phyloP scores from a whole-genome alignment of 1,140 invertebrate species.

The Leptopilina boulardi region DNA sequence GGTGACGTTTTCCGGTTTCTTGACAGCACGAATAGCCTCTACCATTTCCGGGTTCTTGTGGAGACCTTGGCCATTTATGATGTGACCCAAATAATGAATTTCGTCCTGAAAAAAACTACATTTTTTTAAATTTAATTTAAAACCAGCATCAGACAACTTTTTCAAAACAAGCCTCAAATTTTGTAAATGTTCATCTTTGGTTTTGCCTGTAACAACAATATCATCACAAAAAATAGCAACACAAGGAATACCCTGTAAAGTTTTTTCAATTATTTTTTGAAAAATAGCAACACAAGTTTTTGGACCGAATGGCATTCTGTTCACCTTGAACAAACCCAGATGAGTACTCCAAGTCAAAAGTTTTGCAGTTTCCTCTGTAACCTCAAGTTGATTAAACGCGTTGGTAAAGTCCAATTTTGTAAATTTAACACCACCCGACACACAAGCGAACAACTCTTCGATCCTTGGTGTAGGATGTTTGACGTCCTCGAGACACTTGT shows the following conservation, averaged over 20 bases:
- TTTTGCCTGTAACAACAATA: conserved; percentile 34
- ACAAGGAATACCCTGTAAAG: not conserved
- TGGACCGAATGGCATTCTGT: conserved; percentile 35
- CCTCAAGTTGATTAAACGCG: conserved; percentile 44
- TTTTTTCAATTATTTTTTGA: conserved; percentile 24
- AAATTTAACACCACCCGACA: conserved; percentile 41
- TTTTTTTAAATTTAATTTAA: conserved; percentile 43
- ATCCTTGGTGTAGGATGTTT: too few relatives aligned
- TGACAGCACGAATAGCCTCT: conserved; percentile 57
- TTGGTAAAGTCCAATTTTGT: conserved; percentile 47
- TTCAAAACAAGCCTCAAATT: not conserved
- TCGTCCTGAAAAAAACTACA: conserved; percentile 55
- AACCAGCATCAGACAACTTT: not conserved
- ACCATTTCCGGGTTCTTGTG: conserved; percentile 67
- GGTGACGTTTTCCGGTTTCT: conserved; percentile 59
- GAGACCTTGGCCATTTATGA: conserved; percentile 62
- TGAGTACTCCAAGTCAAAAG: conserved; percentile 39
- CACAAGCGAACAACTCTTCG: not conserved
- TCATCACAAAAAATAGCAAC: conserved; percentile 38
- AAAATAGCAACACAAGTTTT: not conserved
- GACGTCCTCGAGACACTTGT: conserved; percentile 51
- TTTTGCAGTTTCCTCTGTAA: conserved; percentile 39
- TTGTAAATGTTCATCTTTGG: conserved; percentile 31
- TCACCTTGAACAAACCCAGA: conserved; percentile 52
- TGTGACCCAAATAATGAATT: conserved; percentile 68